Evolutionary conservation across 1,140 invertebrate species (phyloP), one percentile per base, ranked within the genome.

Genomic region (Zaprionus inermis): DNA sequence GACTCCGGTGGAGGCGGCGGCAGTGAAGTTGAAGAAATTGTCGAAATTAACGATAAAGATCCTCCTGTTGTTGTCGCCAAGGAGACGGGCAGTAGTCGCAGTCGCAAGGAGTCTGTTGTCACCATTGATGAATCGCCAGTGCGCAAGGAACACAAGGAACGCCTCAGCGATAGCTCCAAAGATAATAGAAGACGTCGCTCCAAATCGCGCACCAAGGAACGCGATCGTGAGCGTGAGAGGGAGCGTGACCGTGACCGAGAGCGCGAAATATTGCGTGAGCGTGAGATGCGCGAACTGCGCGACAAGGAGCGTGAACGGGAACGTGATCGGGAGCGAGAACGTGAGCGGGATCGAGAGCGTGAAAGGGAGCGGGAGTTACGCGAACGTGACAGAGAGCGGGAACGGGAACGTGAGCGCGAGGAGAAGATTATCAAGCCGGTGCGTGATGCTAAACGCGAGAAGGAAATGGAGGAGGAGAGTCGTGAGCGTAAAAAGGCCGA

Each of bases 401-500:
- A 94, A 92, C 70, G 92, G 1, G 91, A 81, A 60, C 84, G 93
- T 7, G 76, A 78, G 3, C 60, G 76, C 1, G 41, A 76, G 34
- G 93, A 93, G 36, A 92, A 92, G 61, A 49, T 72, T 0, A 32
- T 80, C 0, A 95, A 95, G 77, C 94, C 93, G 6, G 93, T 94
- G 41, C 93, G 94, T 11, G 95, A 95, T 67, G 93, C 95, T 63
- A 93, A 95, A 22, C 93, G 96, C 55, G 97, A 97, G 91, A 95
- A 97, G 92, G 97, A 98, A 92, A 95, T 98, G 77, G 97, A 98
- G 92, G 97, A 98, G 92, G 97, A 99, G 92, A 94, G 95, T 3
- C 96, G 97, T 64, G 98, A 99, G 88, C 95, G 96, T 86, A 97
- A 98, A 86, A 96, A 98, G 84, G 93, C 96, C 18, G 98, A 99